A percentile compares a stretch with the other conserved stretches of the same genome.
Conservation (phyloP, 2,113 vertebrate species). For the Myocastor coypus region DNA sequence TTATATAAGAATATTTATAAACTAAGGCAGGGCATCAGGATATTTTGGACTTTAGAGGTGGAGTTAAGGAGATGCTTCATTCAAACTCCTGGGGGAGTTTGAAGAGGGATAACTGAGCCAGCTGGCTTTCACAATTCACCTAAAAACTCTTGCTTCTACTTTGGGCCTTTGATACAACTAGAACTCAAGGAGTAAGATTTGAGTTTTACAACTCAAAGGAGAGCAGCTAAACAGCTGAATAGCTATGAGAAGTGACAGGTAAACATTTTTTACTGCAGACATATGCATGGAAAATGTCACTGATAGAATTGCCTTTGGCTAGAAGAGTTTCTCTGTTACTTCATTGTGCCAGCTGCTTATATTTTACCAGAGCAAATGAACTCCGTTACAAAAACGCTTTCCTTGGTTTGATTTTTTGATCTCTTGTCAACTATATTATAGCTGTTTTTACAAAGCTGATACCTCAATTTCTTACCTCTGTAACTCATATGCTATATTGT, state of each 20-base stretch:
- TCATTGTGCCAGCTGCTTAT: not conserved
- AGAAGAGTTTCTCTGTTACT: conserved; percentile 22
- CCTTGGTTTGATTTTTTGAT: conserved; percentile 33
- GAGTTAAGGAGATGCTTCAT: not conserved
- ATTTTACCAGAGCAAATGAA: conserved; percentile 40
- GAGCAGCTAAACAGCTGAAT: not conserved
- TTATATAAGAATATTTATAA: not conserved
- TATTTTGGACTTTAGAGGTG: not conserved
- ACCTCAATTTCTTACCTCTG: not conserved
- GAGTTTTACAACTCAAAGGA: not conserved
- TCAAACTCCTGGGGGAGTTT: not conserved
- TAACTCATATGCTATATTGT: not conserved
- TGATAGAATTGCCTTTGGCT: not conserved
- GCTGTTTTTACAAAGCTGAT: not conserved
- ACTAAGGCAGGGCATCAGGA: not conserved
- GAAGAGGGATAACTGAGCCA: not conserved
- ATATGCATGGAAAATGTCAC: not conserved
- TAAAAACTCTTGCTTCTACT: not conserved
- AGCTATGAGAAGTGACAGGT: not conserved
- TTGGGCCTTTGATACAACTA: not conserved
- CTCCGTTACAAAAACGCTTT: conserved; percentile 24
- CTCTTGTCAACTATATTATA: not conserved
- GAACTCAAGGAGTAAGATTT: not conserved
- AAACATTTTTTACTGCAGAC: not conserved
- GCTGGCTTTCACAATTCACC: not conserved